phyloP scores from a whole-genome alignment of 2,113 vertebrate species.

The Hemiprocne comata region DNA sequence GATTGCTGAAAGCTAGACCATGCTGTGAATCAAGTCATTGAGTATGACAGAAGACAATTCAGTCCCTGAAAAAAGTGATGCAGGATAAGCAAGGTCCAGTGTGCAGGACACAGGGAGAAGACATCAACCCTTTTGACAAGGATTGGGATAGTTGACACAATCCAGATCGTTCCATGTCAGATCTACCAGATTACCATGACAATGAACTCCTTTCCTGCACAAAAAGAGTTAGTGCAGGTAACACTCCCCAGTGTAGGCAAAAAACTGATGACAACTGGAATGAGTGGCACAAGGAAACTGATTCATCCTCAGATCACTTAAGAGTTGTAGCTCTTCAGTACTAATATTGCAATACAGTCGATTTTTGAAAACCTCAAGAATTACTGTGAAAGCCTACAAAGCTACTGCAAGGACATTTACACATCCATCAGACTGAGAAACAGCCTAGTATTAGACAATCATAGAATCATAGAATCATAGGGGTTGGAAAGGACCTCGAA shows the following conservation, averaged over 20 bases:
- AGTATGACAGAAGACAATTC: background rate
- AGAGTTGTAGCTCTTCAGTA: background rate
- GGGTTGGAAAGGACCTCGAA: too few relatives aligned
- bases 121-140: background rate
- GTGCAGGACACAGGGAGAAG: background rate
- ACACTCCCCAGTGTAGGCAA: background rate
- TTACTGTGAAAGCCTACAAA: background rate
- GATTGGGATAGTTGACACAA: background rate
- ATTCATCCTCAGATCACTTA: background rate
- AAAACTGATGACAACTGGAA: background rate
- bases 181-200: background rate
- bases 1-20: background rate
- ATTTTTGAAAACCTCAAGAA: background rate
- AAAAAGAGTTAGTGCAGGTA: background rate
- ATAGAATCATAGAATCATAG: too few relatives aligned
- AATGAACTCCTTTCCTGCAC: background rate
- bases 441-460: background rate
- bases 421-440: background rate
- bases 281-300: background rate
- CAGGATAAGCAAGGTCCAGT: background rate
- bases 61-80: background rate
- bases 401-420: background rate
- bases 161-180: background rate
- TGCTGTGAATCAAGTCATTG: background rate
- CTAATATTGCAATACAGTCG: background rate